Evolutionary conservation across 2,888 invertebrate genomes (phyloP).

Genomic region (Lasioglossum figueresi): DNA sequence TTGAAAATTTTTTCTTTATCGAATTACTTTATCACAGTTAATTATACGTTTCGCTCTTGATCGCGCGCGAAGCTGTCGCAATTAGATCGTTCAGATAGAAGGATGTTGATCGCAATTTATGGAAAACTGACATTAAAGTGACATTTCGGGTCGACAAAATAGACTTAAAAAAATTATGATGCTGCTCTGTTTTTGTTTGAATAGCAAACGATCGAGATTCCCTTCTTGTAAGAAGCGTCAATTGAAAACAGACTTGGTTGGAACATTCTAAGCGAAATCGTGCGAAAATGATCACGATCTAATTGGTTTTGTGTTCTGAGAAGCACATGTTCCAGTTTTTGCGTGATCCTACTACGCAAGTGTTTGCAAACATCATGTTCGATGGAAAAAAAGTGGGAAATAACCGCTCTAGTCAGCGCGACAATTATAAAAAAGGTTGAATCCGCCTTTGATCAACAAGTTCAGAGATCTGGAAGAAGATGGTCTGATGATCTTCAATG

Average conservation of each 20-base stretch:
- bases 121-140: not conserved
- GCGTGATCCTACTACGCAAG: not conserved
- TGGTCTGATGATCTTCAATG: not conserved
- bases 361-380: not conserved
- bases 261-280: not conserved
- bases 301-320: not conserved
- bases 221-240: not conserved
- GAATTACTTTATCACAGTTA: not conserved
- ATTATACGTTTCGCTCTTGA: not conserved
- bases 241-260: not conserved
- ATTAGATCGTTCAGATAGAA: not conserved
- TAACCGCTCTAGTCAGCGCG: not conserved
- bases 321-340: not conserved
- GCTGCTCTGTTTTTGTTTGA: not conserved
- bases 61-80: not conserved
- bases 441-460: not conserved
- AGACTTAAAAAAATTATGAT: not conserved
- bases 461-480: not conserved
- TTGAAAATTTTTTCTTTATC: not conserved
- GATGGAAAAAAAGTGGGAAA: not conserved
- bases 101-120: not conserved
- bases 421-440: not conserved
- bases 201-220: not conserved
- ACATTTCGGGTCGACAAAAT: not conserved
- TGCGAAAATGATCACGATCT: not conserved